These are phyloP conservation scores for Hestina assimilis DNA, from an alignment of 1,140 invertebrate species.

Conservation along the genomic window DNA sequence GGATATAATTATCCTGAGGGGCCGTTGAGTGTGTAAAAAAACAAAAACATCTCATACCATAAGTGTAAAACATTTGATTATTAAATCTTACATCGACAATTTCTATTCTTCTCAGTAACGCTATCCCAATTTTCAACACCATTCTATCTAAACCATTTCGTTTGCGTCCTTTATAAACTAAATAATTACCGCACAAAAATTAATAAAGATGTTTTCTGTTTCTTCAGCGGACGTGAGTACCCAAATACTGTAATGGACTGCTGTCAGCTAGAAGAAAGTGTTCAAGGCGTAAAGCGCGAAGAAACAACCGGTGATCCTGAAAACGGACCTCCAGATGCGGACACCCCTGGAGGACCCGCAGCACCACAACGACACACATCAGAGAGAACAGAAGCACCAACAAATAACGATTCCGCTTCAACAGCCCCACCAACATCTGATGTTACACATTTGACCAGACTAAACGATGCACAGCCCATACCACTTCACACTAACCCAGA, in stretches of 20 bases:
- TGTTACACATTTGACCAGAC: conserved; percentile 66
- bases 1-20: no score
- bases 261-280: conserved; percentile 91
- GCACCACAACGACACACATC: conserved; percentile 60
- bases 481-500: conserved; percentile 65
- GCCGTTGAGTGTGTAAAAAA: no score
- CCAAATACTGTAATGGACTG: conserved; percentile 95
- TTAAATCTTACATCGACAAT: no score
- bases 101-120: no score
- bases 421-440: conserved; percentile 63
- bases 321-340: conserved; percentile 91
- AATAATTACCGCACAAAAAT: no score
- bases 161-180: no score
- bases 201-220: conserved; percentile 14
- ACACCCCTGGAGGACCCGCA: conserved; percentile 78
- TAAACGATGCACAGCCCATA: conserved; percentile 67
- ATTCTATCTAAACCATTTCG: no score
- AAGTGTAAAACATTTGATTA: no score
- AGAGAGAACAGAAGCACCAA: conserved; percentile 60
- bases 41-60: no score
- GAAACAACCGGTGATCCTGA: conserved; percentile 89
- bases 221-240: conserved; percentile 92
- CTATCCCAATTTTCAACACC: no score
- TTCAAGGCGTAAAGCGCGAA: conserved; percentile 87
- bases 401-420: conserved; percentile 55